Evolutionary conservation across 1,140 invertebrate genomes (phyloP), one percentile per base, ranked within the genome.

Genomic region (Scaptomyza hsui): DNA sequence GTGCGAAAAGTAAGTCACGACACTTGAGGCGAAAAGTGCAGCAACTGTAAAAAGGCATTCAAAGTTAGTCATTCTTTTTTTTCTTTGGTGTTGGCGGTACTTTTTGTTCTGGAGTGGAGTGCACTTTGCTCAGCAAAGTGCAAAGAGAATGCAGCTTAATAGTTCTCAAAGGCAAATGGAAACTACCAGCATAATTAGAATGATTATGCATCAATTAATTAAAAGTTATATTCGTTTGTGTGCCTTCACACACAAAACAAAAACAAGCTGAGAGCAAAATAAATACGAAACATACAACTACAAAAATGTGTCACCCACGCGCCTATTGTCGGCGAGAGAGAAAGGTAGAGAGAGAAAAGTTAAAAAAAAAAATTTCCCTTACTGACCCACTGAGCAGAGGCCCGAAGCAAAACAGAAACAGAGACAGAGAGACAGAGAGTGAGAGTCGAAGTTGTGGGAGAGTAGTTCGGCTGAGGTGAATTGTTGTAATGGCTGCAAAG

Each of bases 181-280:
- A 78, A 56, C 52, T 55, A 67, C 47, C 52, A 63, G 42, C 68
- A 65, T 72, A 75, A 68, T 75, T 75, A 75, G 69, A 72, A 53
- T 74, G 73, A 81, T 81, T 86, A 74, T 79, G 49, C 70, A 24
- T 72, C 77, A 86, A 85, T 81, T 83, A 83, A 83, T 83, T 85
- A 85, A 79, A 85, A 78, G 59, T 83, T 83, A 68, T 75, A 83
- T 82, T 83, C 70, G 60, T 65, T 51, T 52, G 51, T 52, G 51
- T 60, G 41, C 49, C 60, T 53, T 44, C 44, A 72, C 37, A 64
- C 24, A 51, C 21, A 79, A 55, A 56, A 26, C 37, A 69, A 48
- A 63, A 60, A 56, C 63, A 64, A 65, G 49, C 59, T 35, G 56
- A 37, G 56, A 81, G 55, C 61, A 47, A 55, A 57, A 62, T 72